Base-by-base conservation (phyloP, 2,888 invertebrate species). In the Anaspis maculata region DNA sequence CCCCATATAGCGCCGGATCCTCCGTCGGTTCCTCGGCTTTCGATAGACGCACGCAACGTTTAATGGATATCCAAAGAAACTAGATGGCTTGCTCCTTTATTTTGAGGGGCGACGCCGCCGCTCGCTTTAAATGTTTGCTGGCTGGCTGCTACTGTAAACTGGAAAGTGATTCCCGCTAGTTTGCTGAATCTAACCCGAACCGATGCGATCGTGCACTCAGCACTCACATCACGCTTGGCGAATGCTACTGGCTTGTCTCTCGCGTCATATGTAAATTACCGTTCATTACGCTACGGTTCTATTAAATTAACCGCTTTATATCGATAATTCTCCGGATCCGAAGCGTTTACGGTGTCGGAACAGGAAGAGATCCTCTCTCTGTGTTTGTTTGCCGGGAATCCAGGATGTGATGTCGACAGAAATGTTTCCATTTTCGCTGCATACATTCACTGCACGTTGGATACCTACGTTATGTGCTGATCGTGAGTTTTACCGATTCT, bases 11-110 rank as follows among this genome's bases (percentile, higher is more conserved):
- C n/a, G n/a, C n/a, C n/a, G n/a, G n/a, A n/a, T n/a, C n/a, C n/a
- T n/a, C n/a, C n/a, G n/a, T n/a, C n/a, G 32, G 29, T 35, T 19
- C 14, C 25, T 13, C 24, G 26, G 22, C 31, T 43, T 41, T 41
- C 42, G 32, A 39, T 33, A 37, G 32, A 37, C 38, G 40, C 43
- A 46, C 51, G 45, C 48, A 46, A 46, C 41, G 32, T 38, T 41
- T 48, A 50, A 51, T 49, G 48, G 48, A 46, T 49, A 46, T 48
- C 46, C 38, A 44, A 49, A 45, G 47, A 44, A 44, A n/a, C n/a
- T 5, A 44, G 39, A 39, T 34, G 41, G 39, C 39, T 25, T 39
- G 47, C 37, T 46, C 39, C 37, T 44, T 44, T 40, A 32, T 45
- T 32, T 39, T 24, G 34, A n/a, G 21, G 6, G 31, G 25, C 23